Evolutionary conservation across 2,797 vertebrate species (phyloP), one percentile per base, ranked within the genome.

Genomic region (Lagorchestes hirsutus): DNA sequence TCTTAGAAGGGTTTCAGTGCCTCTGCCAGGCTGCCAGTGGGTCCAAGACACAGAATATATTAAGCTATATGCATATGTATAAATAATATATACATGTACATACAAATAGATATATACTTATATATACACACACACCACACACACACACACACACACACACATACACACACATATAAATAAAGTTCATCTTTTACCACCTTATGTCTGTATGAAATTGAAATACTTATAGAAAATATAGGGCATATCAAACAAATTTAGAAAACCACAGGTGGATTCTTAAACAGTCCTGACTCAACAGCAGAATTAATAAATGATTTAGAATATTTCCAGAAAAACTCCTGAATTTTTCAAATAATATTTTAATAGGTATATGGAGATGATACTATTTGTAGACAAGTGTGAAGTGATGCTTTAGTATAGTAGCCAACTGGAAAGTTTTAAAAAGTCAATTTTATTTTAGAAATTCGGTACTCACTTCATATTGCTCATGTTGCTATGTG

Each of bases 391-490:
- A 95, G 90, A 46, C n/a, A 28, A 90, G 59, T 27, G 54, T 55
- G 54, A 92, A 90, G 29, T 93, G 11, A 56, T 90, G 56, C 91
- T 96, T 95, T 54, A 58, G n/a, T 52, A 74, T 46, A 82, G 90
- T 59, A 93, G 93, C 54, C 40, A 55, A 40, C n/a, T 10, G 28
- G 2, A 28, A 40, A 55, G 58, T 54, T 54, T 74, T 74, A 92
- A 92, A 50, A 93, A 59, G 6, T 90, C 28, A 67, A 34, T 90
- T 93, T 92, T 58, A 91, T 74, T 57, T 74, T 62, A 62, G 24
- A 93, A 95, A 93, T 29, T 34, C 91, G 82, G 94, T 55, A 93
- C 11, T 5, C 1, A 50, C 59, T 90, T 93, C 14, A 55, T 92
- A 31, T 90, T 93, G 40, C 90, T 31, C 6, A 50, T 56, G 24